Evolutionary conservation across 2,888 invertebrate genomes (phyloP).

Genomic region (Limnephilus marmoratus): DNA sequence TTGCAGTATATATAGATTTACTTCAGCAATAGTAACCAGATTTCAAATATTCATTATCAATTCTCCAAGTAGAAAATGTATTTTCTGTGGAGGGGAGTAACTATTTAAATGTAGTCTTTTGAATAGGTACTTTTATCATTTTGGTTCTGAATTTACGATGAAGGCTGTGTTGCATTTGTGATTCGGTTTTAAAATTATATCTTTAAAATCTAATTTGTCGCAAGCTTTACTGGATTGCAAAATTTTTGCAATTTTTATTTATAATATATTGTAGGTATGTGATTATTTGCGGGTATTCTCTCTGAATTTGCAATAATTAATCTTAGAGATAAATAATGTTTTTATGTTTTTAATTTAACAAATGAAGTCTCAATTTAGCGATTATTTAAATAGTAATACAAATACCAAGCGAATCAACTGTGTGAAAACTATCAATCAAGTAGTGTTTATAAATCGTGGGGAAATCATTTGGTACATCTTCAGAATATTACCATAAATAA

Average conservation of each 20-base stretch:
- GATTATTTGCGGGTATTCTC: slow-evolving; percentile 53
- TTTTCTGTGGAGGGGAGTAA: neutral
- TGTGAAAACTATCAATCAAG: neutral
- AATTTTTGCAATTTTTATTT: neutral
- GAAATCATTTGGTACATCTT: slow-evolving; percentile 19
- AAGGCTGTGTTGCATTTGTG: neutral
- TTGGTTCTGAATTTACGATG: neutral
- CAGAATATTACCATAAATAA: neutral
- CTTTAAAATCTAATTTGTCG: neutral
- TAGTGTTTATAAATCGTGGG: neutral
- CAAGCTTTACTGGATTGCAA: neutral
- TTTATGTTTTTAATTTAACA: neutral
- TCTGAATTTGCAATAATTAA: slow-evolving; percentile 63
- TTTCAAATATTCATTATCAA: neutral
- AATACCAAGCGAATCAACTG: neutral
- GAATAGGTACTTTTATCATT: neutral
- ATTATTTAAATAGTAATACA: slow-evolving; percentile 10
- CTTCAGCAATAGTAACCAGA: neutral
- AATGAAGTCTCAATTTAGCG: neutral
- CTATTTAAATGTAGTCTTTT: neutral
- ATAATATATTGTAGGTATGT: neutral
- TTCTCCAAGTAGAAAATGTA: neutral
- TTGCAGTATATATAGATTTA: neutral
- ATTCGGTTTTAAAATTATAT: neutral
- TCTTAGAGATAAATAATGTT: slow-evolving; percentile 52